Conservation (phyloP, 2,113 vertebrate species). For the Spermophilus dauricus region DNA sequence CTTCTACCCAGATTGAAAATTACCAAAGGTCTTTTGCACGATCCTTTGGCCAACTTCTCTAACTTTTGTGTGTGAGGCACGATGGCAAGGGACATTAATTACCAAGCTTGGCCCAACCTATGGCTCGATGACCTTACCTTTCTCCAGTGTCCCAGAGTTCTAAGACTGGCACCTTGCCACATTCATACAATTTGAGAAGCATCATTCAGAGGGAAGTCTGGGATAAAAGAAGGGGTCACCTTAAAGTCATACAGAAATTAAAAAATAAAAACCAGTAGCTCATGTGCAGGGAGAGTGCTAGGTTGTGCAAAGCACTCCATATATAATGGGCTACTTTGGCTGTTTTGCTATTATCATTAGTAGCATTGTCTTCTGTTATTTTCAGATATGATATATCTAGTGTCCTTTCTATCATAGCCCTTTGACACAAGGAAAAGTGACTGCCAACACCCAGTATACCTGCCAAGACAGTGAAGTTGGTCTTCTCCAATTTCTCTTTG, state of each 20-base stretch:
- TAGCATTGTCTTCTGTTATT: not conserved
- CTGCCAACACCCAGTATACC: not conserved
- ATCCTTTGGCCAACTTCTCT: not conserved
- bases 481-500: slow-evolving; percentile 17
- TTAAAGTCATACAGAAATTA: not conserved
- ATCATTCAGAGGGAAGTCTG: not conserved
- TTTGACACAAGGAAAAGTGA: not conserved
- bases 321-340: not conserved
- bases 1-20: not conserved
- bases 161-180: not conserved
- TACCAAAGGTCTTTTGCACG: not conserved
- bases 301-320: accelerated
- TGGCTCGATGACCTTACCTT: not conserved
- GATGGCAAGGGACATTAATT: not conserved
- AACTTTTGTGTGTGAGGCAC: no score
- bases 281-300: not conserved
- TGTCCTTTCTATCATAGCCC: not conserved
- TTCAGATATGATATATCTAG: not conserved
- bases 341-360: not conserved
- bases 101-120: not conserved
- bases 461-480: not conserved
- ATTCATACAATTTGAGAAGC: not conserved
- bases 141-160: not conserved
- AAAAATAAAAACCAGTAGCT: not conserved
- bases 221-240: not conserved